phyloP scores from a whole-genome alignment of 2,797 vertebrate species.

The Lepilemur septentrionalis region DNA sequence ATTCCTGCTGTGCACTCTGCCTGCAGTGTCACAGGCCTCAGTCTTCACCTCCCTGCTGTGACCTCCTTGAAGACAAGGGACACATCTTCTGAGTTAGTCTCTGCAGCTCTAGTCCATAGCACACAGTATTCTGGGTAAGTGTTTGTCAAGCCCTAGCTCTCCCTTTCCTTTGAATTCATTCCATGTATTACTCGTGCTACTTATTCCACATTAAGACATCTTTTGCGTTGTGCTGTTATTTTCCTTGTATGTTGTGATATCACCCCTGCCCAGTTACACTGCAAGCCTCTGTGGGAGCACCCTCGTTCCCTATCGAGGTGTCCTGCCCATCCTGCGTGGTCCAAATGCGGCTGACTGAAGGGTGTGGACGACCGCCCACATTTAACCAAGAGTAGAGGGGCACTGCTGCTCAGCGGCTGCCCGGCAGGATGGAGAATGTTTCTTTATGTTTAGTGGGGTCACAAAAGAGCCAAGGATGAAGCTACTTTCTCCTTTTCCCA shows the following conservation, averaged over 20 bases:
- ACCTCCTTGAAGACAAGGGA: background rate
- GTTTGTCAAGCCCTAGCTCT: fast-evolving
- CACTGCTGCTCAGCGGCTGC: fast-evolving
- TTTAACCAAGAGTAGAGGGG: background rate
- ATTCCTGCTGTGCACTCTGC: background rate
- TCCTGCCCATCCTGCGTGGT: fast-evolving
- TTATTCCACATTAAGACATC: fast-evolving
- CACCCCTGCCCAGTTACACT: fast-evolving
- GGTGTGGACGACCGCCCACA: fast-evolving
- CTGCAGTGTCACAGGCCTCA: background rate
- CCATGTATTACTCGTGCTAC: fast-evolving
- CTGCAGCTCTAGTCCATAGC: fast-evolving
- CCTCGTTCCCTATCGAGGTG: fast-evolving
- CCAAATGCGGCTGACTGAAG: background rate
- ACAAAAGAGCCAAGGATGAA: fast-evolving
- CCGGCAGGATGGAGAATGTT: fast-evolving
- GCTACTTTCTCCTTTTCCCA: background rate
- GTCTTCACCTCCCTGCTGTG: background rate
- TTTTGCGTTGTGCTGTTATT: fast-evolving
- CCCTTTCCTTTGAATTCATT: background rate
- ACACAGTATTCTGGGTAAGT: background rate
- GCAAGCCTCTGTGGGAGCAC: no score
- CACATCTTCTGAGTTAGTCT: background rate
- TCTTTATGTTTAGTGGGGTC: background rate
- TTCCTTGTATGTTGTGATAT: fast-evolving